These are phyloP conservation scores for Drosophila nr. medialis DNA, from an alignment of 2,888 invertebrate genomes.

Conservation along the genomic window DNA sequence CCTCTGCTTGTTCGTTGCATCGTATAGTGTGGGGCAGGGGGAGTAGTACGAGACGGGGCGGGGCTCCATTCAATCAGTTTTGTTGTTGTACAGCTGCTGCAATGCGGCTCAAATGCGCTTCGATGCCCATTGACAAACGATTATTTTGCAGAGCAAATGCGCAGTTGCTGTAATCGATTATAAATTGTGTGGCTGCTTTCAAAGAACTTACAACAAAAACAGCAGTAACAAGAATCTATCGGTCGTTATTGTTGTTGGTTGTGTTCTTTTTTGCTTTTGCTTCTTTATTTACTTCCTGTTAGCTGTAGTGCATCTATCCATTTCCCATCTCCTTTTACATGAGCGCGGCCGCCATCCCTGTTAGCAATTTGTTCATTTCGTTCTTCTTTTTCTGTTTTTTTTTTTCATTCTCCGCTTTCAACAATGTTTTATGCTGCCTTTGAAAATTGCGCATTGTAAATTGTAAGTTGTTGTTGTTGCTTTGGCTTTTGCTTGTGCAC, in stretches of 20 bases:
- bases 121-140: slow-evolving; percentile 47
- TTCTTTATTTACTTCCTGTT: slow-evolving; percentile 22
- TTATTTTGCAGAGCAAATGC: slow-evolving; percentile 30
- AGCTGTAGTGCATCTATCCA: slow-evolving; percentile 33
- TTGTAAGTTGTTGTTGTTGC: slow-evolving; percentile 30
- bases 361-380: slow-evolving; percentile 35
- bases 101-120: slow-evolving; percentile 24
- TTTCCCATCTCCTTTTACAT: slow-evolving; percentile 24
- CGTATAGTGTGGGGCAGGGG: background rate
- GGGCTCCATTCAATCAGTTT: slow-evolving; percentile 6
- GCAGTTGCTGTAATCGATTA: slow-evolving; percentile 42
- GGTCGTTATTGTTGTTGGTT: slow-evolving; percentile 34
- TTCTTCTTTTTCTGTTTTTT: slow-evolving; percentile 3
- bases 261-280: slow-evolving; percentile 50
- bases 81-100: slow-evolving; percentile 15
- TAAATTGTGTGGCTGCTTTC: slow-evolving; percentile 28
- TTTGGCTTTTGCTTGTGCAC: slow-evolving; percentile 16
- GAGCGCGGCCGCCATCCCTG: slow-evolving; percentile 32
- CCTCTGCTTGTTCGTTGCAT: slow-evolving; percentile 2
- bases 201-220: slow-evolving; percentile 16
- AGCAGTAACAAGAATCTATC: slow-evolving; percentile 28
- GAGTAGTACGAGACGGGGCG: background rate
- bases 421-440: slow-evolving; percentile 32
- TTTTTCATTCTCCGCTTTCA: slow-evolving; percentile 25
- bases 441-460: slow-evolving; percentile 42